Evolutionary conservation across 2,797 vertebrate species (phyloP).

Genomic region (Tympanoctomys barrerae): DNA sequence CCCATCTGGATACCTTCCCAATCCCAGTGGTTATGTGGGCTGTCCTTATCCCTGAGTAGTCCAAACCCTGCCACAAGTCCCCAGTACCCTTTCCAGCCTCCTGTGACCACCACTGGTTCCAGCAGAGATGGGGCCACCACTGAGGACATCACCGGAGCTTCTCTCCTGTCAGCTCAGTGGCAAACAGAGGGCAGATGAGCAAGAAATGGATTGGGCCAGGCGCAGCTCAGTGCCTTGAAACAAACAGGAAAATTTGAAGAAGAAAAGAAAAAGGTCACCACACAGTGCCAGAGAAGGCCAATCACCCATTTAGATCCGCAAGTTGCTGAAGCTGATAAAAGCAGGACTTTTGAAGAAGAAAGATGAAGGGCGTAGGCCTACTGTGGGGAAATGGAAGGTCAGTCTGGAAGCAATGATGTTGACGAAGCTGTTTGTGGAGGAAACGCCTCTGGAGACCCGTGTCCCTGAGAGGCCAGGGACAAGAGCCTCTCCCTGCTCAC

Average conservation of each 20-base stretch:
- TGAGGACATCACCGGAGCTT: conserved; percentile 97
- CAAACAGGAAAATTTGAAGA: conserved; percentile 96
- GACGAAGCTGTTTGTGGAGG: too few relatives aligned
- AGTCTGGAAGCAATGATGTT: too few relatives aligned
- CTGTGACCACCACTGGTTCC: conserved; percentile 94
- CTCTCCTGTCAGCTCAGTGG: conserved; percentile 96
- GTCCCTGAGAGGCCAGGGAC: too few relatives aligned
- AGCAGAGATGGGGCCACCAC: conserved; percentile 97
- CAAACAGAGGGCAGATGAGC: conserved; percentile 98
- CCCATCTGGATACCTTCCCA: conserved; percentile 91
- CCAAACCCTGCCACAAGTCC: conserved; percentile 92
- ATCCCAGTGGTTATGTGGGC: conserved; percentile 92
- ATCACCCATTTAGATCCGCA: conserved; percentile 97
- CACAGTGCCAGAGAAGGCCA: conserved; percentile 93
- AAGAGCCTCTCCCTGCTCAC: too few relatives aligned
- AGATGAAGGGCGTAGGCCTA: not conserved
- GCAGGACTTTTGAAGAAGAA: conserved; percentile 92
- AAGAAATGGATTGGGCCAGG: conserved; percentile 99
- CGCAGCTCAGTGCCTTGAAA: conserved; percentile 97
- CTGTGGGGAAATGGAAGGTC: too few relatives aligned
- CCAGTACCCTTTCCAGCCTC: conserved; percentile 92
- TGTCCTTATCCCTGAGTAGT: conserved; percentile 94
- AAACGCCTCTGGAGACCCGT: too few relatives aligned
- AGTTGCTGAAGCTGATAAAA: conserved; percentile 97
- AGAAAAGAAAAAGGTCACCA: conserved; percentile 91